phyloP scores from a whole-genome alignment of 2,888 invertebrate genomes.

The Drosophila conformis region DNA sequence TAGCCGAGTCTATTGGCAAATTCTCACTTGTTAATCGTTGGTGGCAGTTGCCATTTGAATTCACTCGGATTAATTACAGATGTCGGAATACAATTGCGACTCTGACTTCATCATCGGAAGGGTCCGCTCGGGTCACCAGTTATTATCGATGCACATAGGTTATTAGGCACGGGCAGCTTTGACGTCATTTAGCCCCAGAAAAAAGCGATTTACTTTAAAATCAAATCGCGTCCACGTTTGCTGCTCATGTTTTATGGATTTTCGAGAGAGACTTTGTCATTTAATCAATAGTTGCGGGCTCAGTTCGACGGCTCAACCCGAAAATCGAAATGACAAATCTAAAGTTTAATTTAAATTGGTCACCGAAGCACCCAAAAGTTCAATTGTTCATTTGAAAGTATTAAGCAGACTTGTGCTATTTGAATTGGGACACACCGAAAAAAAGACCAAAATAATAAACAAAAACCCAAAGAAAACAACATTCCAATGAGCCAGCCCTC shows the following conservation, averaged over 20 bases:
- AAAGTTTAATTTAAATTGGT: conserved; percentile 30
- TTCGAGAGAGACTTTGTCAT: conserved; percentile 54
- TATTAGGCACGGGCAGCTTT: conserved; percentile 10
- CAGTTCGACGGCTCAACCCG: conserved; percentile 21
- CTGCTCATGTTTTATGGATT: conserved; percentile 59
- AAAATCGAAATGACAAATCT: conserved; percentile 23
- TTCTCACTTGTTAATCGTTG: conserved; percentile 54
- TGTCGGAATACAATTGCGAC: conserved; percentile 10
- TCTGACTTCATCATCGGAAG: conserved; percentile 30
- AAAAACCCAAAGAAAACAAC: not conserved
- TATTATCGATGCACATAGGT: conserved; percentile 33
- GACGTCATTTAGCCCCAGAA: conserved; percentile 43
- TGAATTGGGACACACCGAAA: conserved; percentile 44
- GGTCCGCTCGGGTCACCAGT: conserved; percentile 39
- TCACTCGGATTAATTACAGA: conserved; percentile 51
- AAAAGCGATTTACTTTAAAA: conserved; percentile 6
- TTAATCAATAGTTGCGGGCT: conserved; percentile 29
- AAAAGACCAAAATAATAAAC: conserved; percentile 1
- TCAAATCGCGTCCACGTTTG: conserved; percentile 29
- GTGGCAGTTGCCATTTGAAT: conserved; percentile 26
- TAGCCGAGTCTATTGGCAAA: conserved; percentile 43
- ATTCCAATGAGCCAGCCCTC: not conserved
- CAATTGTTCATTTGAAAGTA: conserved; percentile 45
- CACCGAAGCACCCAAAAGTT: conserved; percentile 57
- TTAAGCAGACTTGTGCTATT: conserved; percentile 50